Conservation (phyloP, 1,140 invertebrate genomes). For the Cyclina sinensis region DNA sequence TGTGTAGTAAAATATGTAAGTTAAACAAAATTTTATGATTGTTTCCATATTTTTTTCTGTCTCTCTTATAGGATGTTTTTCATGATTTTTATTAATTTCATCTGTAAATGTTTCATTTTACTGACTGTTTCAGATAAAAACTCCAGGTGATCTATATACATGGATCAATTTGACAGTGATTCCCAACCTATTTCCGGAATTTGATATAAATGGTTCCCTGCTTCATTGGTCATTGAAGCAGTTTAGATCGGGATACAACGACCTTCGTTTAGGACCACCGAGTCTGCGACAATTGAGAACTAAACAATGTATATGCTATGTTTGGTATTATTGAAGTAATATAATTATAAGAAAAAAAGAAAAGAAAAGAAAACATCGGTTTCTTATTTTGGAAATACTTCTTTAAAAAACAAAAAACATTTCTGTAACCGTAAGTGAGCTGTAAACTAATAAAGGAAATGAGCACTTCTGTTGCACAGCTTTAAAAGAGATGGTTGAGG, state of each 20-base stretch:
- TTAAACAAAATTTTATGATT: not conserved
- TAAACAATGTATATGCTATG: conserved; percentile 51
- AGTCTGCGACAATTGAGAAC: conserved; percentile 73
- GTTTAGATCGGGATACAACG: conserved; percentile 61
- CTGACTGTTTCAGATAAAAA: conserved; percentile 61
- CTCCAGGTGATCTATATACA: conserved; percentile 31
- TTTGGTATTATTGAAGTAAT: too few species aligned
- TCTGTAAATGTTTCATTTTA: not conserved
- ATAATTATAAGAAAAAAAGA: too few species aligned
- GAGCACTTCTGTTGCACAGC: too few species aligned
- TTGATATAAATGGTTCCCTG: conserved; percentile 51
- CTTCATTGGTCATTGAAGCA: conserved; percentile 52
- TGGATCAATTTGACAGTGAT: conserved; percentile 72
- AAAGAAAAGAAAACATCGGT: too few species aligned
- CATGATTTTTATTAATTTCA: not conserved
- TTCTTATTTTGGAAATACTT: too few species aligned
- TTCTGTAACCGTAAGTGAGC: too few species aligned
- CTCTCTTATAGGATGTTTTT: not conserved
- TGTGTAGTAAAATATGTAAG: not conserved
- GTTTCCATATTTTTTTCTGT: not conserved
- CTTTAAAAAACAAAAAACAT: too few species aligned
- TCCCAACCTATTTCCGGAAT: conserved; percentile 65
- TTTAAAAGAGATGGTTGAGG: too few species aligned
- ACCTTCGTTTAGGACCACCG: conserved; percentile 71
- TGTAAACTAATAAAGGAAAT: too few species aligned